These are phyloP conservation scores for Seira sanloemensis DNA, from an alignment of 2,888 invertebrate species.

Conservation along the genomic window DNA sequence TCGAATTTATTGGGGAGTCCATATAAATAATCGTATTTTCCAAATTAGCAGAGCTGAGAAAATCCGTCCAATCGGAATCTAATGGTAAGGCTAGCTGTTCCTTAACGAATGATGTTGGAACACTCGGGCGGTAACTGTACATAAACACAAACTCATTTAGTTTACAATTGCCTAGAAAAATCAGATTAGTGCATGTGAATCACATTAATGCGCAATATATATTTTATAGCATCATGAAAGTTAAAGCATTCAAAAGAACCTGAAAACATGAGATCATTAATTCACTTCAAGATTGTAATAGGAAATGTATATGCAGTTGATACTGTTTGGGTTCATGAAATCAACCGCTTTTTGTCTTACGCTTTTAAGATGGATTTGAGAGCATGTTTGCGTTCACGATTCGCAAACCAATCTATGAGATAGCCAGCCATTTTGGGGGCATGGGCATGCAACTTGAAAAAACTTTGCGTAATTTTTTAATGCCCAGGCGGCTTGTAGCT, in stretches of 20 bases:
- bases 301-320: background rate
- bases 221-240: background rate
- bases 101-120: constrained; percentile 71
- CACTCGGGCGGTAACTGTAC: constrained; percentile 73
- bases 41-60: constrained; percentile 71
- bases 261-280: constrained; percentile 53
- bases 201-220: constrained; percentile 23
- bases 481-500: constrained; percentile 94
- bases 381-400: constrained; percentile 93
- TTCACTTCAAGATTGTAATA: constrained; percentile 10
- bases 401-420: constrained; percentile 98
- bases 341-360: constrained; percentile 83
- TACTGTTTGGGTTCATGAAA: too few species aligned
- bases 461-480: constrained; percentile 94
- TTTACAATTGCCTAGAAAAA: too few species aligned
- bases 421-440: constrained; percentile 97
- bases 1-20: constrained; percentile 71
- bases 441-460: constrained; percentile 90
- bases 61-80: constrained; percentile 71
- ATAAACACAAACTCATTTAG: constrained; percentile 61
- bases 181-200: too few species aligned
- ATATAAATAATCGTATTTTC: constrained; percentile 73
- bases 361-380: constrained; percentile 95
- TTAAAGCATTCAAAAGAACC: constrained; percentile 17
- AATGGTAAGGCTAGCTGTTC: constrained; percentile 71